Base-by-base conservation (phyloP, 2,797 vertebrate genomes). In the Saxicola maurus region DNA sequence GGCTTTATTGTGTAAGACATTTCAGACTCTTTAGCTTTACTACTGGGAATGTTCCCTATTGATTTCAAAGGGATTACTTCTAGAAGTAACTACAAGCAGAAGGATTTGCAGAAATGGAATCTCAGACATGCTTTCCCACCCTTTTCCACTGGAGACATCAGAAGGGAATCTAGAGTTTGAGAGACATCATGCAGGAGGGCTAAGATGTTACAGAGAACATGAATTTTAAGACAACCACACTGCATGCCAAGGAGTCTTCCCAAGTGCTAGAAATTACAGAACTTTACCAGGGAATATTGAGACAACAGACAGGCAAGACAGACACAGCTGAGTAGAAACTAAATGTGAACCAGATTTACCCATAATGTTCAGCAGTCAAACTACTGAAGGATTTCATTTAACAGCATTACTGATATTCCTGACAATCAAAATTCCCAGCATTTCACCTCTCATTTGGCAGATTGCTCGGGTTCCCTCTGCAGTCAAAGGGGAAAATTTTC, bases 31-130 rank as follows among this genome's bases (percentile, higher is more conserved):
- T 82, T 62, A 90, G 71, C 72, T 87, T 75, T 8, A 66, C 90
- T 57, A 24, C 48, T 52, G 87, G 52, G 76, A 86, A 90, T 49
- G 88, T 31, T 88, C 66, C 59, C 74, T 86, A 72, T 80, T 91
- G 82, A 91, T 95, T 95, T 95, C 86, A 93, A 91, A 73, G 79
- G 76, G 67, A 83, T 83, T 78, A 81, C 82, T 81, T 81, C 59
- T 10, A 68, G 69, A 73, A 92, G 89, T 76, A 92, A 91, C 80
- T 89, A 78, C 43, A 89, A 79, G 48, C 69, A 89, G 65, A 82
- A 90, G 40, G 40, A 82, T 74, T 85, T 85, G 59, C 59, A 89
- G 66, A 37, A 86, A 9, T 35, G 55, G 55, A 72, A 60, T 49
- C 60, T 62, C 72, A 89, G 61, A 45, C 37, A 48, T 46, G 33